Evolutionary conservation across 2,888 invertebrate species (phyloP).

Genomic region (Trachelus troglodyta): DNA sequence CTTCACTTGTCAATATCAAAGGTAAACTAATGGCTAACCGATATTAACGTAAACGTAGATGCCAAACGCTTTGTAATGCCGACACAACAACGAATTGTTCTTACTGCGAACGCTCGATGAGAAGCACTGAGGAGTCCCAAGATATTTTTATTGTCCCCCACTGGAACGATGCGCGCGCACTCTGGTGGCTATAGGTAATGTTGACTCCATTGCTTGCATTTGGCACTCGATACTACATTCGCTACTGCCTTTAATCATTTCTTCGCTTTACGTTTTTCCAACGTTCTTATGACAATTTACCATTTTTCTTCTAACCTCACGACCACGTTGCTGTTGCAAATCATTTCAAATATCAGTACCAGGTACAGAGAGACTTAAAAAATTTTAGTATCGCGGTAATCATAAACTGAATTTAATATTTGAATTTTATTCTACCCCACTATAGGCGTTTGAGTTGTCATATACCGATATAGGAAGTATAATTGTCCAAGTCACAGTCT

Average conservation of each 20-base stretch:
- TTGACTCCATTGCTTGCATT: neutral
- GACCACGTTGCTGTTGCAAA: neutral
- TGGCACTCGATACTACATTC: neutral
- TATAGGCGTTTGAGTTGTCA: neutral
- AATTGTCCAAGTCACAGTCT: neutral
- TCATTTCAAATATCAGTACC: neutral
- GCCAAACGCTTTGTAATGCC: neutral
- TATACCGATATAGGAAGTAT: neutral
- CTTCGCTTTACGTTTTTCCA: neutral
- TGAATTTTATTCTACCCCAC: neutral
- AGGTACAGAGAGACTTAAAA: neutral
- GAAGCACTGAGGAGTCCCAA: neutral
- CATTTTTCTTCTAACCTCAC: neutral
- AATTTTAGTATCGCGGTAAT: neutral
- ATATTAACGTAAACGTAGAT: neutral
- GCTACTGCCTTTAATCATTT: neutral
- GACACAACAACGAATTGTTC: neutral
- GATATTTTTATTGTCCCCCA: neutral
- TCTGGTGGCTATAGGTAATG: neutral
- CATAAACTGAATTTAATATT: neutral
- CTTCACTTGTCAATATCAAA: constrained; percentile 18
- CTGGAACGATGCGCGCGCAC: constrained; percentile 1
- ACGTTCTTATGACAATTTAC: neutral
- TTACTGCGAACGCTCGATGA: neutral
- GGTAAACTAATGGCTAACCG: neutral